Percentiles rank a stretch among this genome's conserved stretches.
These are phyloP conservation scores for Phenacoccus solenopsis DNA, from an alignment of 1,140 invertebrate genomes.

Conservation along the genomic window DNA sequence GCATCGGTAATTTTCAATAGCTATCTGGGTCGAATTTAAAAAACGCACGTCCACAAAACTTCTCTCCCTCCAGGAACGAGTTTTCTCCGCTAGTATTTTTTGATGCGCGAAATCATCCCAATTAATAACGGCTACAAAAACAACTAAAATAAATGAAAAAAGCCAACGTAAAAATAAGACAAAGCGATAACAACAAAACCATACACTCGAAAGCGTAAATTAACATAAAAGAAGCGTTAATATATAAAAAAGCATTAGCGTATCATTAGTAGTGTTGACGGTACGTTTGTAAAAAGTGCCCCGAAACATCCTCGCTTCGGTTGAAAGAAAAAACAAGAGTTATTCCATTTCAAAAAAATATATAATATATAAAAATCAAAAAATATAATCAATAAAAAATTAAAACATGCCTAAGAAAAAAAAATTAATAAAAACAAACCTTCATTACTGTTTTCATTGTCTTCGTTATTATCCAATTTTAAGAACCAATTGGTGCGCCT, in stretches of 20 bases:
- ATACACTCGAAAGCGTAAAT: no score
- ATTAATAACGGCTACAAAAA: constrained; percentile 3
- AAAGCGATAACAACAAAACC: neutral
- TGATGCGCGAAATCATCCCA: neutral
- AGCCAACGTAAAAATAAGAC: neutral
- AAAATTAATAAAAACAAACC: constrained; percentile 1
- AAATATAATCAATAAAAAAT: no score
- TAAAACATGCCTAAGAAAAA: neutral
- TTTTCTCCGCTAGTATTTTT: neutral
- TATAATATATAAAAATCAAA: no score
- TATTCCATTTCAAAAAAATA: no score
- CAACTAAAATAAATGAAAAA: neutral
- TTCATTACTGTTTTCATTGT: neutral
- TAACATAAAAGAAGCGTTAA: no score
- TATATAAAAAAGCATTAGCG: no score
- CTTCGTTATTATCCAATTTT: constrained; percentile 11
- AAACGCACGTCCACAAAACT: neutral
- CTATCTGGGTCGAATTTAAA: neutral
- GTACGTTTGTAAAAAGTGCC: no score
- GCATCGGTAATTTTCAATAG: neutral
- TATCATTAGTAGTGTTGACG: no score
- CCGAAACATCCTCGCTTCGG: no score
- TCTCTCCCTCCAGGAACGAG: neutral
- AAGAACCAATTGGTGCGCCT: constrained; percentile 8
- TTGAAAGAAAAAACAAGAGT: no score